Percentiles rank a stretch among this genome's conserved stretches.
Conservation (phyloP, 2,888 invertebrate species). For the Acrobeloides nanus region DNA sequence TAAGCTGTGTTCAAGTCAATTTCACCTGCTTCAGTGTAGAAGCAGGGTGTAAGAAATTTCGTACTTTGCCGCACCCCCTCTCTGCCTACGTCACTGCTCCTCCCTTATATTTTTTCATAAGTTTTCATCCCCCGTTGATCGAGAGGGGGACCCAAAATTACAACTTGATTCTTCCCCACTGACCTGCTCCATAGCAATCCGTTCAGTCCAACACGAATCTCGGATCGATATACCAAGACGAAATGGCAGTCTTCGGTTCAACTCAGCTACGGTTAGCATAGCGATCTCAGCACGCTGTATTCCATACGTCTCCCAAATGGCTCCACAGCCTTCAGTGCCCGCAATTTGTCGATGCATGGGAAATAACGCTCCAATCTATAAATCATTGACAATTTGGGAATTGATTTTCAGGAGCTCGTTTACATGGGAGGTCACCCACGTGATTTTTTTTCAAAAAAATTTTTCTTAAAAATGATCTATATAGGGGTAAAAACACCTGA, state of each 20-base stretch:
- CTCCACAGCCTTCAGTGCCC: slow-evolving; percentile 58
- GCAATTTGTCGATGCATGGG: slow-evolving; percentile 51
- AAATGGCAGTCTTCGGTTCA: slow-evolving; percentile 63
- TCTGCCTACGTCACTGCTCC: too few species aligned
- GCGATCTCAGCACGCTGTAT: slow-evolving; percentile 63
- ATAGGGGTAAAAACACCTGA: too few species aligned
- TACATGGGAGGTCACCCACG: too few species aligned
- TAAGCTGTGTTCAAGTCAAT: too few species aligned
- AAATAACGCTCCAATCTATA: slow-evolving; percentile 51
- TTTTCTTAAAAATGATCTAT: too few species aligned
- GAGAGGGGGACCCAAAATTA: too few species aligned
- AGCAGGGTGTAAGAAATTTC: slow-evolving; percentile 63
- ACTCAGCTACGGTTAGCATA: slow-evolving; percentile 60
- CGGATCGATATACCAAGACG: slow-evolving; percentile 59
- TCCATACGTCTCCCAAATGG: slow-evolving; percentile 65
- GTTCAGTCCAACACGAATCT: slow-evolving; percentile 75
- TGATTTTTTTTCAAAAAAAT: too few species aligned
- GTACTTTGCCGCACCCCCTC: too few species aligned
- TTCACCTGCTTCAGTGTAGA: too few species aligned
- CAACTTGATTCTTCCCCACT: too few species aligned
- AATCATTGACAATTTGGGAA: slow-evolving; percentile 3
- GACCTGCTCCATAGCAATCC: slow-evolving; percentile 67
- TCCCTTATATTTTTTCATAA: too few species aligned
- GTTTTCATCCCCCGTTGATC: too few species aligned
- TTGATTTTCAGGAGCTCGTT: background rate